phyloP scores from a whole-genome alignment of 1,140 invertebrate genomes.

The Leptopilina boulardi region DNA sequence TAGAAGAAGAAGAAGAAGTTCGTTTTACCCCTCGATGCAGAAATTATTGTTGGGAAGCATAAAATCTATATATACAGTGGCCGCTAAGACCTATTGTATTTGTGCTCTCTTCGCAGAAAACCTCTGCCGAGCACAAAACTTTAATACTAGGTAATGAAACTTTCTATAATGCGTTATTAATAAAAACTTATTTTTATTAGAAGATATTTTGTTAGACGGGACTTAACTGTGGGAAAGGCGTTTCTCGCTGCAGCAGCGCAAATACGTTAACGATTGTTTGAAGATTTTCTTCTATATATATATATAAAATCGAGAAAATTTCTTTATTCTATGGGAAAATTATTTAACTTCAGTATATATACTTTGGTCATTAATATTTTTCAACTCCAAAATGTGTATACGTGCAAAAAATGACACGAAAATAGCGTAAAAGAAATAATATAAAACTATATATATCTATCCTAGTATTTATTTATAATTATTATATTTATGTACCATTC shows the following conservation, averaged over 20 bases:
- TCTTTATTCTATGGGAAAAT: conserved; percentile 1
- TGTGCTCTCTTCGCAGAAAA: conserved; percentile 7
- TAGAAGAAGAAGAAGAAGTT: no score
- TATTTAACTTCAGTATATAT: neutral
- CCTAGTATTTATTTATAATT: no score
- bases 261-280: neutral
- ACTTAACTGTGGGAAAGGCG: conserved; percentile 18
- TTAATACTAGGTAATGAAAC: conserved; percentile 13
- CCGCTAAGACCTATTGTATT: conserved; percentile 4
- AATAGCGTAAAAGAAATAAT: no score
- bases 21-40: neutral
- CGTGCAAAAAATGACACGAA: no score
- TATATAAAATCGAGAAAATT: neutral
- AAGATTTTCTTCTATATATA: neutral
- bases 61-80: neutral
- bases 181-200: conserved; percentile 49
- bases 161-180: conserved; percentile 49
- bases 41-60: conserved; percentile 1
- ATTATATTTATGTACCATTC: no score
- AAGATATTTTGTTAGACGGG: conserved; percentile 22
- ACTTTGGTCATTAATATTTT: neutral
- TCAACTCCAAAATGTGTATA: neutral
- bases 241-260: neutral
- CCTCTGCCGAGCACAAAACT: neutral
- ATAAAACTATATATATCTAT: no score